Percentiles rank a stretch among this genome's conserved stretches.
Evolutionary conservation across 2,888 invertebrate species (phyloP).

Genomic region (Erebia ligea): DNA sequence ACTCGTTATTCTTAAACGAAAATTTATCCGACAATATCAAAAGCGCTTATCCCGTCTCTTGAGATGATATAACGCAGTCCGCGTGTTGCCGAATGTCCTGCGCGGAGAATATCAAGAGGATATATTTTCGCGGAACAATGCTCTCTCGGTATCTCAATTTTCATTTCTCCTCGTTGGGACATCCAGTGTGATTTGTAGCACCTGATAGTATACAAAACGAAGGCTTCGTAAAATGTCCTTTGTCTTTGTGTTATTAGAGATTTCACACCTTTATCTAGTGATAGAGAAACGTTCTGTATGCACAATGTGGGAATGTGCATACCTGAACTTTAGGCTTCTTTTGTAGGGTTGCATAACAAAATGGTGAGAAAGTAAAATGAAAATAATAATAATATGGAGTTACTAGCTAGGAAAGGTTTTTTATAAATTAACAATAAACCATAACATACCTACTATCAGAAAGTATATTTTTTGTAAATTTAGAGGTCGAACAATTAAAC

Average conservation of each 20-base stretch:
- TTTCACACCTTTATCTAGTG: conserved; percentile 16
- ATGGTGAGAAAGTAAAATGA: too few relatives aligned
- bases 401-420: too few relatives aligned
- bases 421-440: too few relatives aligned
- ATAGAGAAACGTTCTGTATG: background rate
- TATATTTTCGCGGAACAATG: conserved; percentile 82
- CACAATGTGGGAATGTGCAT: background rate
- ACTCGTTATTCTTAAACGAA: conserved; percentile 33
- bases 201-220: conserved; percentile 73
- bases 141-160: conserved; percentile 80
- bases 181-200: conserved; percentile 81
- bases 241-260: conserved; percentile 36
- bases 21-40: conserved; percentile 47
- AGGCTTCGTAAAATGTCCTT: conserved; percentile 45
- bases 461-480: too few relatives aligned
- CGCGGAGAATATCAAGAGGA: conserved; percentile 78
- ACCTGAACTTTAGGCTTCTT: background rate
- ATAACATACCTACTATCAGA: too few relatives aligned
- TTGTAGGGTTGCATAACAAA: background rate
- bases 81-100: conserved; percentile 72
- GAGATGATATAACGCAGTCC: conserved; percentile 77
- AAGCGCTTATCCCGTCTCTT: conserved; percentile 59
- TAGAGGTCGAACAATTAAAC: too few relatives aligned
- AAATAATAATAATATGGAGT: too few relatives aligned
- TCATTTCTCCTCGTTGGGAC: conserved; percentile 76